Percentiles rank a stretch among this genome's conserved stretches.
phyloP scores from a whole-genome alignment of 2,888 invertebrate species.

The Trichacis sp. region DNA sequence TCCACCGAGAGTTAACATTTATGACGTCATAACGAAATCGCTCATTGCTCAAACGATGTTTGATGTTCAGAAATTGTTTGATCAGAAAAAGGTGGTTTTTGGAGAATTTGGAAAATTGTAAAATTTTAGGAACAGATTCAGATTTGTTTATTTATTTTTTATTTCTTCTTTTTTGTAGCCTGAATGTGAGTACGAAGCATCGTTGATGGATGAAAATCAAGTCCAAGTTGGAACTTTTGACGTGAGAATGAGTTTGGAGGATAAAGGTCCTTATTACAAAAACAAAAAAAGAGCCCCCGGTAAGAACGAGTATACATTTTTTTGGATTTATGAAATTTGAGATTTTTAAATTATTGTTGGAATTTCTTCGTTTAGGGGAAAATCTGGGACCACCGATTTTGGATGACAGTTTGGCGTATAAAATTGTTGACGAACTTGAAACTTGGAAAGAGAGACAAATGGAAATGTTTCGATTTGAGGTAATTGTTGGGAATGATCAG shows the following conservation, averaged over 20 bases:
- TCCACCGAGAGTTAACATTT: constrained; percentile 62
- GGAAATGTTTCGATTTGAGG: constrained; percentile 74
- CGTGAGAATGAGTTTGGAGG: constrained; percentile 55
- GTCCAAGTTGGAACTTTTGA: constrained; percentile 54
- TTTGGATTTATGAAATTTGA: not conserved
- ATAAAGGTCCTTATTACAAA: constrained; percentile 58
- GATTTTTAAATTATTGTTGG: too few species aligned
- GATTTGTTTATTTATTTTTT: too few species aligned
- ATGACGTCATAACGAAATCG: constrained; percentile 42
- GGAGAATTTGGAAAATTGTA: too few species aligned
- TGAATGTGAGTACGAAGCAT: constrained; percentile 53
- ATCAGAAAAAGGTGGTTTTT: constrained; percentile 55
- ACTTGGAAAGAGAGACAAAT: constrained; percentile 81
- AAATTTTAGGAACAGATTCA: too few species aligned
- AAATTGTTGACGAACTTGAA: constrained; percentile 77
- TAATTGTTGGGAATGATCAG: too few species aligned
- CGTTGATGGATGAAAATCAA: constrained; percentile 51
- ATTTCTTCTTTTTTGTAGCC: constrained; percentile 26
- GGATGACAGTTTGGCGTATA: constrained; percentile 67
- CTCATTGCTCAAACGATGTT: constrained; percentile 53
- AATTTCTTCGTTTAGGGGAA: constrained; percentile 55
- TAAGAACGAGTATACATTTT: too few species aligned
- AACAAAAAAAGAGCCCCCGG: constrained; percentile 47
- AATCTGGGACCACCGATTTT: constrained; percentile 61
- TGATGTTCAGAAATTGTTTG: constrained; percentile 55